These are phyloP conservation scores for Ifrita kowaldi DNA, from an alignment of 2,113 vertebrate species.

Conservation along the genomic window DNA sequence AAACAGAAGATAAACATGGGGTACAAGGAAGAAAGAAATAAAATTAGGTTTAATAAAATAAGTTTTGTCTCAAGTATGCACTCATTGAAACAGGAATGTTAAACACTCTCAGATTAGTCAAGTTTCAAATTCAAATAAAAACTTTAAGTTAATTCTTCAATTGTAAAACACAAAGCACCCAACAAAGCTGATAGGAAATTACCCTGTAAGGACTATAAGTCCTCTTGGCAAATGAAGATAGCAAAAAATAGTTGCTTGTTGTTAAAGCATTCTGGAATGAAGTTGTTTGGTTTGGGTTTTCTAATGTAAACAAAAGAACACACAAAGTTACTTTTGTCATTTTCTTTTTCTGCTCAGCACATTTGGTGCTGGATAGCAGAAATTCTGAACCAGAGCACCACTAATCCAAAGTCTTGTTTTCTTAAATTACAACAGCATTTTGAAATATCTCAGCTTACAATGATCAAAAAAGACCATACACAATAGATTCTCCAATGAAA, in stretches of 20 bases:
- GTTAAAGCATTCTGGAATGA: neutral
- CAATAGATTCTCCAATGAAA: neutral
- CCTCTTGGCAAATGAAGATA: slow-evolving; percentile 9
- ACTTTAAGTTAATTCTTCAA: slow-evolving; percentile 7
- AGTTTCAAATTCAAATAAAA: slow-evolving; percentile 24
- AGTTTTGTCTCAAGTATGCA: neutral
- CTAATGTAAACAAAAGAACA: neutral
- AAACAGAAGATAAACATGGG: slow-evolving; percentile 56
- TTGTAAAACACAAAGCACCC: neutral
- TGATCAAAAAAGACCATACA: neutral
- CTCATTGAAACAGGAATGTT: neutral
- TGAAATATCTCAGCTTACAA: neutral
- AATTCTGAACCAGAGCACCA: neutral
- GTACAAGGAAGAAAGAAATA: neutral
- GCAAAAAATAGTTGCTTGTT: neutral
- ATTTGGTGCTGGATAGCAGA: neutral
- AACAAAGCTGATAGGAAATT: neutral
- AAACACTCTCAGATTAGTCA: neutral
- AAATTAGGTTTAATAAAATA: neutral
- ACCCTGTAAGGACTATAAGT: neutral
- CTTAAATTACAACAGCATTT: neutral
- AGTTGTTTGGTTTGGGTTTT: neutral
- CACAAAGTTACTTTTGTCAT: neutral
- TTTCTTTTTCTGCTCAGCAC: neutral
- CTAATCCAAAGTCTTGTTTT: neutral